Evolutionary conservation across 2,797 vertebrate species (phyloP), one percentile per base, ranked within the genome.

Genomic region (Distichodus sexfasciatus): DNA sequence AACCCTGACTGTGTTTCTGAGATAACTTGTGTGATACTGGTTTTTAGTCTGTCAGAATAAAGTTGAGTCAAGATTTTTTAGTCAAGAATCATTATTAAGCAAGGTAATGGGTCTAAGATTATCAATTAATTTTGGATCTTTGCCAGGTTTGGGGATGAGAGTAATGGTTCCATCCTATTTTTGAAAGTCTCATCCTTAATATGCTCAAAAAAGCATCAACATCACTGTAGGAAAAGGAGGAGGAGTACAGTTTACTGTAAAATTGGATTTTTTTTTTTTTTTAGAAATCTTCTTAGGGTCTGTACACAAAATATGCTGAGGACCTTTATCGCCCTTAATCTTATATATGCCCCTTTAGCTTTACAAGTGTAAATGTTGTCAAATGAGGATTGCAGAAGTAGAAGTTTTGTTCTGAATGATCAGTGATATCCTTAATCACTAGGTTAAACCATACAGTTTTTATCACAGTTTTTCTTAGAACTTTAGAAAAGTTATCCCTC

Each of bases 11-110:
- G 64, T 5, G 40, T 29, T 3, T 55, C 29, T 55, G 9, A 38
- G 2, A 36, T 36, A 38, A 35, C 17, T 2, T 38, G 33, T 38
- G 9, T 11, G 21, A 38, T 7, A 38, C 33, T 17, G 9, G 17
- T 35, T 63, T 48, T 63, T 5, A 48, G 11, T 35, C 43, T 29
- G 28, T 31, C 31, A 2, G 60, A n/a, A 48, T 46, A 44, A 35
- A 63, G 12, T 8, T 7, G n/a, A 17, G 60, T 47, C 4, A 63
- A 48, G 0, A 48, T 9, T 14, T 48, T 63, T 5, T 63, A 48
- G 17, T n/a, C n/a, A n/a, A n/a, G n/a, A n/a, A n/a, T 63, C 61
- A 12, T 43, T 64, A 9, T 47, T 64, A 12, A 64, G 31, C 3
- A 48, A 29, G 1, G 44, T 63, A 29, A 63, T 58, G 2, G 60